phyloP scores from a whole-genome alignment of 1,140 invertebrate species.

The Cotesia chilonis region DNA sequence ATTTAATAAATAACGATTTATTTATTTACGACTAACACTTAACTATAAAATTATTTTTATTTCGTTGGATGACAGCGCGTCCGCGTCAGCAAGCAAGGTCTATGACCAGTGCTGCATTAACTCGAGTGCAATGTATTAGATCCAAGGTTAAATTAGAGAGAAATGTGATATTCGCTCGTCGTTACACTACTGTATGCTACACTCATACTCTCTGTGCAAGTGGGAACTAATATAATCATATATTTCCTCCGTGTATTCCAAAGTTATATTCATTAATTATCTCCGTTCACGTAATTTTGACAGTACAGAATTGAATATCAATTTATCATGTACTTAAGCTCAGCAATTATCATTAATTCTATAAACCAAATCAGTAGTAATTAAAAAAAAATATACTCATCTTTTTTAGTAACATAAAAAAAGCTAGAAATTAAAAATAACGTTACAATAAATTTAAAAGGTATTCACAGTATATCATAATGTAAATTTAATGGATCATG shows the following conservation, averaged over 20 bases:
- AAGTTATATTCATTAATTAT: constrained; percentile 10
- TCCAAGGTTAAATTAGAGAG: constrained; percentile 60
- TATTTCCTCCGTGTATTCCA: too few relatives aligned
- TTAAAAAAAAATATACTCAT: too few relatives aligned
- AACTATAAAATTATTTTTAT: constrained; percentile 11
- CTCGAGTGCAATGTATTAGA: constrained; percentile 56
- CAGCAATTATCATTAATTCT: too few relatives aligned
- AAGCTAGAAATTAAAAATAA: too few relatives aligned
- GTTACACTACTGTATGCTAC: constrained; percentile 7
- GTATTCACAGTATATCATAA: not conserved
- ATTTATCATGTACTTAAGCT: not conserved
- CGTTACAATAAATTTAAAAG: too few relatives aligned
- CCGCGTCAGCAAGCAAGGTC: constrained; percentile 50
- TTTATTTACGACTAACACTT: not conserved
- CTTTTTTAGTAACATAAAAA: too few relatives aligned
- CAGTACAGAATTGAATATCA: constrained; percentile 16
- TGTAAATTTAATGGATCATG: constrained; percentile 6
- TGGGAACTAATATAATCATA: not conserved
- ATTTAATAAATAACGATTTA: not conserved
- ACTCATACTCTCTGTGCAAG: not conserved
- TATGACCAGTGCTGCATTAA: constrained; percentile 46
- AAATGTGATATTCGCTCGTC: constrained; percentile 31
- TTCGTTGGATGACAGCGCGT: constrained; percentile 38
- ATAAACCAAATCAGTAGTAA: too few relatives aligned
- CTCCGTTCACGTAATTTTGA: constrained; percentile 21